Percentiles rank a stretch among this genome's conserved stretches.
Conservation (phyloP, 2,797 vertebrate species). For the Masticophis lateralis region DNA sequence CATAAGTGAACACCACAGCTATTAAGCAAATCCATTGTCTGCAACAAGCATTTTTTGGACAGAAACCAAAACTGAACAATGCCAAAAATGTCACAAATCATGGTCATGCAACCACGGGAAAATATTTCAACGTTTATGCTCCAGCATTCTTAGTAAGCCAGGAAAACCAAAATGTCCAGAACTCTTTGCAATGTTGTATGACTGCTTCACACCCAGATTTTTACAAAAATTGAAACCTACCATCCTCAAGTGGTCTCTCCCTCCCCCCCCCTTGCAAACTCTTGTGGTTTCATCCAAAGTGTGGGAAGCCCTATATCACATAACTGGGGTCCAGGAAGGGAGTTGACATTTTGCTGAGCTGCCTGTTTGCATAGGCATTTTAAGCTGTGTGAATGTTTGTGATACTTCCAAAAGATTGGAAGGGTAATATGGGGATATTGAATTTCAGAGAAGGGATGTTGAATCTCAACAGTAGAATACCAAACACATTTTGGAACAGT, state of each 20-base stretch:
- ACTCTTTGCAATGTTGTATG: not conserved
- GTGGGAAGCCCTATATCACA: not conserved
- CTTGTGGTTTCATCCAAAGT: not conserved
- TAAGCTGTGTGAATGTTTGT: not conserved
- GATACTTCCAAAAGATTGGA: not conserved
- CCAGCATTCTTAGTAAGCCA: not conserved
- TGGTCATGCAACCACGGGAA: not conserved
- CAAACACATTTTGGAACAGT: not conserved
- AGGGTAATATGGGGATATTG: not conserved
- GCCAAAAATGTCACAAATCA: not conserved
- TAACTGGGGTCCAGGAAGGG: not conserved
- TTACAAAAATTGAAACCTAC: not conserved
- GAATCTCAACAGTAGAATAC: not conserved
- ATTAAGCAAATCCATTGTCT: not conserved
- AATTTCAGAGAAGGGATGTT: not conserved
- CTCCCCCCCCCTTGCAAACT: not conserved
- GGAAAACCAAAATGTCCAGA: no score
- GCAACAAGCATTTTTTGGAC: not conserved
- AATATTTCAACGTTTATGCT: not conserved
- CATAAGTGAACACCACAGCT: not conserved
- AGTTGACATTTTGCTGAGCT: not conserved
- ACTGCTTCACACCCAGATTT: not conserved
- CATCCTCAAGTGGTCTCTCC: not conserved
- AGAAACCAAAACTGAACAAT: not conserved
- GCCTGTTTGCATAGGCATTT: not conserved